Conservation (phyloP, 2,888 invertebrate species). For the Calliopum simillimum region DNA sequence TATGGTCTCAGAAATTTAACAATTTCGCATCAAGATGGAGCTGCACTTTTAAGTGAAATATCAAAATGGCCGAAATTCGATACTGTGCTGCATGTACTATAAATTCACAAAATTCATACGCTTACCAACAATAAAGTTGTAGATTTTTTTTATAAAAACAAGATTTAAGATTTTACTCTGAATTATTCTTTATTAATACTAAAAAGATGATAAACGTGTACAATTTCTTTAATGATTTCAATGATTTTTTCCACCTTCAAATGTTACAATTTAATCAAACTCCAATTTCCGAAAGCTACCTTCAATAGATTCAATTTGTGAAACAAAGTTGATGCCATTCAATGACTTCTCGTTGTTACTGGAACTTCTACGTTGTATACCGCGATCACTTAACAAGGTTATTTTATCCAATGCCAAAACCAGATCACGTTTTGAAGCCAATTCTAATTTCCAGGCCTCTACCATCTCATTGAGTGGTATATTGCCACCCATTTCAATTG, state of each 20-base stretch:
- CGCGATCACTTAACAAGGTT: constrained; percentile 74
- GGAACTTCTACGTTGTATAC: constrained; percentile 68
- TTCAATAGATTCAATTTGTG: constrained; percentile 65
- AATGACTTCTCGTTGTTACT: constrained; percentile 57
- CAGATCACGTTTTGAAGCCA: constrained; percentile 72
- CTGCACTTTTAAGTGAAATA: constrained; percentile 50
- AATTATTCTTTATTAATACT: too few species aligned
- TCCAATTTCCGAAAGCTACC: constrained; percentile 79
- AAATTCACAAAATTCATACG: constrained; percentile 4
- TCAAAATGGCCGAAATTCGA: constrained; percentile 52
- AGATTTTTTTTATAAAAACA: constrained; percentile 6
- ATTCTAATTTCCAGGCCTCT: constrained; percentile 74
- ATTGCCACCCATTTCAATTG: constrained; percentile 78
- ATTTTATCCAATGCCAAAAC: constrained; percentile 75
- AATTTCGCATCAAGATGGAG: constrained; percentile 47
- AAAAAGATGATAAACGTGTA: too few species aligned
- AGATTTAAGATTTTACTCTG: too few species aligned
- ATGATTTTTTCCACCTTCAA: too few species aligned
- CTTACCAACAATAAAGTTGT: constrained; percentile 1
- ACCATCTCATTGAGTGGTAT: constrained; percentile 80
- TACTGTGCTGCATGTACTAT: constrained; percentile 46
- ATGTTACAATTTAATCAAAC: constrained; percentile 69
- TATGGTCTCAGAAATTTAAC: constrained; percentile 48
- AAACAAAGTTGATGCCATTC: constrained; percentile 61
- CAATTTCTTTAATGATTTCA: too few species aligned